Base-by-base conservation (phyloP, 1,140 invertebrate genomes). In the Carcinoscorpius rotundicauda region DNA sequence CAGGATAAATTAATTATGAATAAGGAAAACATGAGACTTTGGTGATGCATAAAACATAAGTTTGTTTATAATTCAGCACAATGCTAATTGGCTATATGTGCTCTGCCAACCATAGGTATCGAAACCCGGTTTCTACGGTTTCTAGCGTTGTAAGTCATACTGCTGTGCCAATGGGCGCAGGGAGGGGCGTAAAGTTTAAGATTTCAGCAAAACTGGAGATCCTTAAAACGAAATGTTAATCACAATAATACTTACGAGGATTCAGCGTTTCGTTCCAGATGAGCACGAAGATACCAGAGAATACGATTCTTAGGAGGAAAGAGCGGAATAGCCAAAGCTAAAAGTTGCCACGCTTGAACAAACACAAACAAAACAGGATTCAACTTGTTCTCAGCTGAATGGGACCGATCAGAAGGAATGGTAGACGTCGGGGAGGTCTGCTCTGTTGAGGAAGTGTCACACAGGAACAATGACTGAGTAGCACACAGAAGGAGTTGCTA, bases 401-500 rank as follows among this genome's bases (percentile, higher is more conserved):
- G 67, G 60, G 65, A 61, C 5, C 65, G 58, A 29, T 69, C 68
- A 29, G 77, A 67, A 51, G 64, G 64, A 9, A 64, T 63, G n/a
- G 67, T 66, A 8, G 64, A 62, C 51, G 67, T 65, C 52, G 64
- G 65, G 59, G 69, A 66, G 3, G 64, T 61, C 51, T 68, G 65
- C 55, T 68, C 67, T 8, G n/a, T n/a, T n/a, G 53, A 55, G 4
- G 67, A 76, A 8, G 76, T 86, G 84, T 96, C 93, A 83, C 93
- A 96, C 76, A 92, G 86, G 83, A 96, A 96, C 81, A 96, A 85
- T 81, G 91, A 94, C 83, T 96, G 92, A 75, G 92, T 95, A 75
- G 93, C 92, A 83, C 93, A 96, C 80, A 96, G 86, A 73, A 97
- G 86, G 79, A 95, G 85, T 85, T 94, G 91, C 91, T 69, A 51